Percentiles rank a stretch among this genome's conserved stretches.
Evolutionary conservation across 2,113 vertebrate species (phyloP).

Genomic region (Manacus vitellinus): DNA sequence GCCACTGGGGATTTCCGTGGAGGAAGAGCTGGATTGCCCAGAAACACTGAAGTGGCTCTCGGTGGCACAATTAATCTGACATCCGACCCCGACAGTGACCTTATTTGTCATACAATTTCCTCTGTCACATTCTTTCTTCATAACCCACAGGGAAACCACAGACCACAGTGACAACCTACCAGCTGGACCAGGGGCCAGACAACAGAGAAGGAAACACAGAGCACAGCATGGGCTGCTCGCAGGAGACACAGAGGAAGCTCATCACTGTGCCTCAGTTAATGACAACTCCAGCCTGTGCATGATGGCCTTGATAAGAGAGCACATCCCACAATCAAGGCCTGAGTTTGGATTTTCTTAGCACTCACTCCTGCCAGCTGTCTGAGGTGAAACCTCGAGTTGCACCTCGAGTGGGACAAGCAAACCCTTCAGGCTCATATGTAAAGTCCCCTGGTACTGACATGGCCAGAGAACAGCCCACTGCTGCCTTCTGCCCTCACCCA

Average conservation of each 20-base stretch:
- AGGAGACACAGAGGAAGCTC: background rate
- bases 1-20: background rate
- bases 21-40: background rate
- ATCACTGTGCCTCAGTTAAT: fast-evolving
- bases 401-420: fast-evolving
- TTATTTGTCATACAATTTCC: background rate
- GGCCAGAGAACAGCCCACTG: fast-evolving
- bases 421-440: background rate
- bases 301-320: fast-evolving
- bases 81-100: background rate
- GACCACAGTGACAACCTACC: background rate
- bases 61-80: background rate
- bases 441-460: fast-evolving
- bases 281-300: background rate
- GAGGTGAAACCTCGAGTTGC: background rate
- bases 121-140: background rate
- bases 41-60: background rate
- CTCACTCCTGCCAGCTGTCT: background rate
- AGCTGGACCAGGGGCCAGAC: background rate
- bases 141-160: conserved; percentile 47
- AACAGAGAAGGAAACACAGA: background rate
- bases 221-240: background rate
- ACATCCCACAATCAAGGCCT: fast-evolving
- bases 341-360: background rate
- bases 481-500: background rate